Evolutionary conservation across 2,797 vertebrate species (phyloP).

Genomic region (Natrix natrix): DNA sequence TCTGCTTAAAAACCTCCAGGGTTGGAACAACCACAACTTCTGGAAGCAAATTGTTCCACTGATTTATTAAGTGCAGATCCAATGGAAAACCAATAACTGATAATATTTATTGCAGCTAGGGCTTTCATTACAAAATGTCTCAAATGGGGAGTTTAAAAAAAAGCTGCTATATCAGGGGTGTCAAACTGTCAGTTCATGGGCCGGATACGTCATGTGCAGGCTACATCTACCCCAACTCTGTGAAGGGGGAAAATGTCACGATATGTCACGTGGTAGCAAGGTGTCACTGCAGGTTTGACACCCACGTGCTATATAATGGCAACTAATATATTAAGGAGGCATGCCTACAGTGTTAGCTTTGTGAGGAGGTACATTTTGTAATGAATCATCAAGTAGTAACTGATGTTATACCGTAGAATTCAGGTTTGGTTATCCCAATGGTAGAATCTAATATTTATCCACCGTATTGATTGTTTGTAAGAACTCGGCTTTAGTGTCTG

Average conservation of each 20-base stretch:
- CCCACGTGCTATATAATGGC: background rate
- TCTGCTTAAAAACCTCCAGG: background rate
- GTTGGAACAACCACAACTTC: background rate
- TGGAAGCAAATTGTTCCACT: background rate
- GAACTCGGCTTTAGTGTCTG: background rate
- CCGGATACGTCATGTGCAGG: background rate
- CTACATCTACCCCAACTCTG: background rate
- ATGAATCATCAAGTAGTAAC: background rate
- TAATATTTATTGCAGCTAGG: background rate
- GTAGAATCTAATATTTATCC: background rate
- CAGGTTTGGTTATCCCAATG: background rate
- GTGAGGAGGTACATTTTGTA: background rate
- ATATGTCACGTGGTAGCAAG: background rate
- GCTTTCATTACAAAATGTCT: background rate
- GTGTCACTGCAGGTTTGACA: background rate
- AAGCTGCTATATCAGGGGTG: background rate
- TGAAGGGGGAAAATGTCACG: background rate
- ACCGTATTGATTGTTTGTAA: background rate
- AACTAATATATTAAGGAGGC: background rate
- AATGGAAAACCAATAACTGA: background rate
- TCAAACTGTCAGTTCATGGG: background rate
- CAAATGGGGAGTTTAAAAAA: background rate
- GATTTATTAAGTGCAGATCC: background rate
- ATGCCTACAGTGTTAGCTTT: background rate
- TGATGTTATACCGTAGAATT: background rate